Evolutionary conservation across 2,888 invertebrate genomes (phyloP).

Genomic region (Morpho deidamia): DNA sequence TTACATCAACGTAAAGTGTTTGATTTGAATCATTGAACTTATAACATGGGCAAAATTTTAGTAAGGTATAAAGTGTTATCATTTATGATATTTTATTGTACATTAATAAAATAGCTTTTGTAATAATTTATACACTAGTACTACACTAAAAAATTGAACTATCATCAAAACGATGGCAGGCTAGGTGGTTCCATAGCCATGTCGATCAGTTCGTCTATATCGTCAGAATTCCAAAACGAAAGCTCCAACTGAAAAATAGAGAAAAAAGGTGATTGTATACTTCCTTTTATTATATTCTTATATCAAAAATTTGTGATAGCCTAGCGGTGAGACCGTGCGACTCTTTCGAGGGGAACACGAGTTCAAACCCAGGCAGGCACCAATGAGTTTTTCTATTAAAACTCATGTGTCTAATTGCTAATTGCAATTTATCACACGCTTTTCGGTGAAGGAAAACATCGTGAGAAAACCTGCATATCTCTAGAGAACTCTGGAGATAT

Average conservation of each 20-base stretch:
- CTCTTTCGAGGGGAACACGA: no score
- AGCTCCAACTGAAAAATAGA: slow-evolving; percentile 54
- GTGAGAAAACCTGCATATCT: no score
- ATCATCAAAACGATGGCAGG: slow-evolving; percentile 39
- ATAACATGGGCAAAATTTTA: no score
- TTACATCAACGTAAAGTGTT: background rate
- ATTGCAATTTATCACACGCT: no score
- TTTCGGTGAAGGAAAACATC: no score
- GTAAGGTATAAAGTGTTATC: background rate
- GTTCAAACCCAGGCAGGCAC: no score
- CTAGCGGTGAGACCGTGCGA: no score
- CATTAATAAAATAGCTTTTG: slow-evolving; percentile 6
- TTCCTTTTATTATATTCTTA: no score
- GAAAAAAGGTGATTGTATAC: background rate
- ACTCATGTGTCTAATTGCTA: no score
- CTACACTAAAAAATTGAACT: background rate
- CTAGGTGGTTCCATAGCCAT: slow-evolving; percentile 63
- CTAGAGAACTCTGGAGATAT: no score
- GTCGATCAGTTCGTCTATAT: slow-evolving; percentile 70
- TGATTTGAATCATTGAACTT: no score
- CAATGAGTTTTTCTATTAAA: no score
- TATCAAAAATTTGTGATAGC: background rate
- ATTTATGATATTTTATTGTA: slow-evolving; percentile 33
- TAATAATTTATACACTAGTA: slow-evolving; percentile 12
- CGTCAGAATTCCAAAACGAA: slow-evolving; percentile 67